Conservation (phyloP, 30 jellyfish, hydroid and myxozoan genomes). For the Hydractinia symbiolongicarpus region DNA sequence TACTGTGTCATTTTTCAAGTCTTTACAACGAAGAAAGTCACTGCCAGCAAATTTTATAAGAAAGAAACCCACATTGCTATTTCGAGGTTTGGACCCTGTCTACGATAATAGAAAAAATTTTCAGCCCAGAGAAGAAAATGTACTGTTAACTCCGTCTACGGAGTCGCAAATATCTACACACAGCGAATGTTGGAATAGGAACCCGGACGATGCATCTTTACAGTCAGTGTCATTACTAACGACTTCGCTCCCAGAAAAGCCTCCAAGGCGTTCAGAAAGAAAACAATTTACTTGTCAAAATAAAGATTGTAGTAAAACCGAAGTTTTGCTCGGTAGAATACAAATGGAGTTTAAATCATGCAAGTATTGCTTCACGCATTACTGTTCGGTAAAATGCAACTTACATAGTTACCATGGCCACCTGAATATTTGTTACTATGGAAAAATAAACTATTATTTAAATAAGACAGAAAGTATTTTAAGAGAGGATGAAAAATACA, state of each 20-base stretch:
- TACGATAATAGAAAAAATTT: too few relatives aligned
- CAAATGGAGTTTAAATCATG: conserved; percentile 74
- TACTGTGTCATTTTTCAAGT: not conserved
- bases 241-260: conserved; percentile 54
- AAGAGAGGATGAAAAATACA: not conserved
- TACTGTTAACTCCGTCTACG: too few relatives aligned
- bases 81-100: too few relatives aligned
- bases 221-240: not conserved
- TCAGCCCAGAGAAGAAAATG: too few relatives aligned
- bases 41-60: not conserved
- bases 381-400: conserved; percentile 83
- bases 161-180: not conserved
- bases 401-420: conserved; percentile 39
- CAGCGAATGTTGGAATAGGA: not conserved
- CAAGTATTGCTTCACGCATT: conserved; percentile 77
- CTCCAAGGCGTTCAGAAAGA: conserved; percentile 67
- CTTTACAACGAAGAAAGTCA: not conserved
- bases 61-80: not conserved
- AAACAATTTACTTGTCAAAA: conserved; percentile 63
- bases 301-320: conserved; percentile 46
- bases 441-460: conserved; percentile 47
- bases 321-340: conserved; percentile 53
- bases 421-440: conserved; percentile 51
- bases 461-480: conserved; percentile 16
- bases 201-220: not conserved